Base-by-base conservation (phyloP, 37 sponge, comb jelly and placozoan species). In the Geodia barretti region DNA sequence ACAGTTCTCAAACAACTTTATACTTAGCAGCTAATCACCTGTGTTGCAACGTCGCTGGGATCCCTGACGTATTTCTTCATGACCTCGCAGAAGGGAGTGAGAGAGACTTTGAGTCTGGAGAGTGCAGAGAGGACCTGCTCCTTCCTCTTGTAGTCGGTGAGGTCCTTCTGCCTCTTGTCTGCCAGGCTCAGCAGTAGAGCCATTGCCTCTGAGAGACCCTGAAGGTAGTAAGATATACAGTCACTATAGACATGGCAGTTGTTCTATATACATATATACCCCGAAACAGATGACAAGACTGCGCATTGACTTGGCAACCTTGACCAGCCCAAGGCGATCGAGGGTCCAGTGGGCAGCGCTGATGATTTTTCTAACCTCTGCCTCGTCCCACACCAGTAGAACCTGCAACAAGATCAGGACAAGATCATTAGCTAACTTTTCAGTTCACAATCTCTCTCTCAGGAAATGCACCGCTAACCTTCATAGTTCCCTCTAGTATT, bases 181-280 rank as follows among this genome's bases (percentile, higher is more conserved):
- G 79, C 80, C 9, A 90, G 71, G 9, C 41, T 61, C 32, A 91
- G 76, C 41, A 95, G 83, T 14, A 37, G 62, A 23, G 68, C 74
- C 80, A 96, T 34, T 4, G 88, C 72, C 63, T 96, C 94, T 20
- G 96, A 83, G 59, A 92, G 83, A 4, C 93, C 96, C 88, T 94
- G 26, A 11, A 74, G 60, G 1, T 25, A 65, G 11, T 26, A 3
- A 68, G 0, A 41, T 31, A 67, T 21, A 19, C 75, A 68, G 4
- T 37, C 17, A 75, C 7, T 47, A 20, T 58, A 58, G 19, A 19
- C 60, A 58, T 65, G n/a, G 8, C 28, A 11, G 8, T 65, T 26
- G n/a, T n/a, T n/a, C n/a, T n/a, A n/a, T n/a, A n/a, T n/a, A n/a
- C n/a, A n/a, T n/a, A n/a, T n/a, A 58, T 68, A 92, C 92, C 75